Conservation (phyloP, 2,113 vertebrate genomes). For the Zeus faber region DNA sequence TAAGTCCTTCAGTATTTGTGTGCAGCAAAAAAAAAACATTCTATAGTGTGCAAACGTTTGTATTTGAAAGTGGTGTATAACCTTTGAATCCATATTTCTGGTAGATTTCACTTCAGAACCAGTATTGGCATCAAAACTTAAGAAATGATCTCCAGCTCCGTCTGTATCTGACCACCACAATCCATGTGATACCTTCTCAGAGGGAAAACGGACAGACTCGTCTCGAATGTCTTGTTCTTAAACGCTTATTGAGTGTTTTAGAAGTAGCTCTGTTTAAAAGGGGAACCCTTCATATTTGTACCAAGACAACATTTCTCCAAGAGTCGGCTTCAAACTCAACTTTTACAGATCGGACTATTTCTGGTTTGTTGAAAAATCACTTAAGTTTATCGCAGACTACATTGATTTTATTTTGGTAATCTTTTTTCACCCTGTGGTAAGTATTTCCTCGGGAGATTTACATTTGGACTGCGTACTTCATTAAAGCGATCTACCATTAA, state of each 20-base stretch:
- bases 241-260: background rate
- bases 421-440: background rate
- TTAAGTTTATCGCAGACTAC: too few species aligned
- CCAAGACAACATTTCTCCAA: background rate
- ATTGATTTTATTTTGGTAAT: too few species aligned
- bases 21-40: too few species aligned
- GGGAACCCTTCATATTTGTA: slow-evolving; percentile 24
- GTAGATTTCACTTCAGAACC: too few species aligned
- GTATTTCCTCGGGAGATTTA: background rate
- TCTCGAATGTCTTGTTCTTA: background rate
- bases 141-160: too few species aligned
- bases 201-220: slow-evolving; percentile 2
- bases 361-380: too few species aligned
- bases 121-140: too few species aligned
- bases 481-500: background rate
- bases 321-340: background rate
- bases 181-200: slow-evolving; percentile 7
- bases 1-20: too few species aligned
- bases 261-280: slow-evolving; percentile 33
- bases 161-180: too few species aligned
- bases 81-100: too few species aligned
- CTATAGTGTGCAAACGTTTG: too few species aligned
- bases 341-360: background rate
- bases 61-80: too few species aligned
- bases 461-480: background rate